Percentiles rank a stretch among this genome's conserved stretches.
These are phyloP conservation scores for Ichneumon xanthorius DNA, from an alignment of 2,888 invertebrate genomes.

Conservation along the genomic window DNA sequence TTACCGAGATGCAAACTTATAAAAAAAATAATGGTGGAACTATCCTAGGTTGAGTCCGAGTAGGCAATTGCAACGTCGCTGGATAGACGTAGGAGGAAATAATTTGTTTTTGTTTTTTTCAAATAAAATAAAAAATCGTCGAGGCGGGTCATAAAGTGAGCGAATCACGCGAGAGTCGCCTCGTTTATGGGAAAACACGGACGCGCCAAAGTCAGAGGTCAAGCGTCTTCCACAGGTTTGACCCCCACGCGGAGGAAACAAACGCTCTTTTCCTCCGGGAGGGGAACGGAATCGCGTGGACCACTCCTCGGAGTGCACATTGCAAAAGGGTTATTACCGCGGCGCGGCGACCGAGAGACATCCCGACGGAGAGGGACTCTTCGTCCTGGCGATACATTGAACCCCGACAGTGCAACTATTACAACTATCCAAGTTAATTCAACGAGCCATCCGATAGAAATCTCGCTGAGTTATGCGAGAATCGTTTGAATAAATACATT, in stretches of 20 bases:
- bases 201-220: slow-evolving; percentile 75
- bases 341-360: not conserved
- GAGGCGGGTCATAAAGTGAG: slow-evolving; percentile 72
- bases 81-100: not conserved
- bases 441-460: slow-evolving; percentile 18
- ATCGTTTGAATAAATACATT: not conserved
- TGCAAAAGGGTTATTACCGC: not conserved
- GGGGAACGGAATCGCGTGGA: slow-evolving; percentile 6
- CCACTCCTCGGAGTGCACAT: not conserved
- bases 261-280: slow-evolving; percentile 58
- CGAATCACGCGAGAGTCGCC: slow-evolving; percentile 62
- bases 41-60: not conserved
- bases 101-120: not conserved
- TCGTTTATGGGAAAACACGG: slow-evolving; percentile 76
- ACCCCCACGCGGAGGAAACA: slow-evolving; percentile 73
- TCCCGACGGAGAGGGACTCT: not conserved
- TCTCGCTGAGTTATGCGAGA: not conserved
- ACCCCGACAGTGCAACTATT: not conserved
- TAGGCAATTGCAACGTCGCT: not conserved
- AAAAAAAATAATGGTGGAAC: not conserved
- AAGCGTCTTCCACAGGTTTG: slow-evolving; percentile 74
- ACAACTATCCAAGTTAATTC: slow-evolving; percentile 12
- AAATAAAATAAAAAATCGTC: not conserved
- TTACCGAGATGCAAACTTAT: not conserved
- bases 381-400: slow-evolving; percentile 1